Evolutionary conservation across 2,113 vertebrate species (phyloP), one percentile per base, ranked within the genome.

Genomic region (Pygoscelis antarcticus): DNA sequence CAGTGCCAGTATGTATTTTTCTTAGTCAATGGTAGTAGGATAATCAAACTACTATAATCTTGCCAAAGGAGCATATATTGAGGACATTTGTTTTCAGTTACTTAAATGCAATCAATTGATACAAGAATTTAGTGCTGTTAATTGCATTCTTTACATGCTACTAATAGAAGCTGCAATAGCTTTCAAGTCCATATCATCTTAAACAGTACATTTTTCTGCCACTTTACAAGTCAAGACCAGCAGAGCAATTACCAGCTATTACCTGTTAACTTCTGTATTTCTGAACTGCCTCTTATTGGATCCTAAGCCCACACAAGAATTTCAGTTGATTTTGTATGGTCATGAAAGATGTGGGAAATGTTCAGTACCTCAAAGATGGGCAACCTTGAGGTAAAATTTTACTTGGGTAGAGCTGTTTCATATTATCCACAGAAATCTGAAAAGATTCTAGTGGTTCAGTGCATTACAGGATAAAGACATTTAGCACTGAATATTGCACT

Each of bases 31-130:
- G 22, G 38, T 75, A 92, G 81, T 77, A 88, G 95, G 83, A 93
- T 89, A 94, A 95, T 81, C 68, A 78, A 88, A 44, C 23, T 71
- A n/a, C 30, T 91, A n/a, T 62, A 68, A 83, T 58, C 60, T 90
- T 93, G 49, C 17, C 47, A 85, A 93, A 90, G 32, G 27, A 94
- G 8, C 18, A 54, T 94, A 58, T 51, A 83, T 26, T 85, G 47
- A 93, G 78, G 17, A 42, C 3, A 22, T 93, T 96, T 97, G 61
- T 75, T 98, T 97, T 92, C 78, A 92, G 38, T 96, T 94, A 89
- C 44, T 79, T 79, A 93, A 94, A 88, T 25, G 15, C 27, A 96
- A 89, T 81, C 47, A 61, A 83, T 69, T 65, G 72, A 44, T 68
- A 89, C 8, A 87, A 70, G 40, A 83, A 42, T 69, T n/a, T 80